phyloP scores from a whole-genome alignment of 1,140 invertebrate species.

The Druon quercuslanigerum region DNA sequence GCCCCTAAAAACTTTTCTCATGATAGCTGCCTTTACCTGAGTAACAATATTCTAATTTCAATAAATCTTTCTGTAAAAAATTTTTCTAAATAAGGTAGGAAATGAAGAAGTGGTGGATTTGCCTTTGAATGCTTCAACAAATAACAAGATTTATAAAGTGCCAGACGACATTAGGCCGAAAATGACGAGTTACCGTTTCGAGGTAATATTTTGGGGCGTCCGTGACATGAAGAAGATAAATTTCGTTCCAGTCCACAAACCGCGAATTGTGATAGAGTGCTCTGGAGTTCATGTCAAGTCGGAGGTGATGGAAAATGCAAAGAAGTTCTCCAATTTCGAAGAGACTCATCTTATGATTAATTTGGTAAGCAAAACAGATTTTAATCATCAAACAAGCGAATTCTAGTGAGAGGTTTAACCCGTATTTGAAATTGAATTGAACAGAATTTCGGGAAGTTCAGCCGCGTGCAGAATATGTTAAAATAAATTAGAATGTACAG shows the following conservation, averaged over 20 bases:
- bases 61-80: constrained; percentile 9
- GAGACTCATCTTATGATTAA: constrained; percentile 71
- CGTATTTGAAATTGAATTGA: background rate
- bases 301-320: constrained; percentile 74
- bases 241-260: constrained; percentile 72
- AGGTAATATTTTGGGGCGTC: constrained; percentile 81
- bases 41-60: background rate
- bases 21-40: no score
- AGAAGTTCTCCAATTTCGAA: constrained; percentile 72
- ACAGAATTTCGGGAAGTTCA: constrained; percentile 16
- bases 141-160: constrained; percentile 67
- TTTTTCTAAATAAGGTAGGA: constrained; percentile 43
- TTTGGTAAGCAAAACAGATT: constrained; percentile 64
- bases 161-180: constrained; percentile 75
- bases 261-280: constrained; percentile 77
- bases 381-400: background rate
- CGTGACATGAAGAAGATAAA: constrained; percentile 76
- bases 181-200: constrained; percentile 72
- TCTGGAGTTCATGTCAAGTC: constrained; percentile 76
- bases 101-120: constrained; percentile 57
- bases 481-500: constrained; percentile 17
- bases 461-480: constrained; percentile 10
- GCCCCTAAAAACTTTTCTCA: no score
- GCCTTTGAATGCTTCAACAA: constrained; percentile 50
- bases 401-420: background rate